phyloP scores from a whole-genome alignment of 2,797 vertebrate species.

The Sebastes itinus region DNA sequence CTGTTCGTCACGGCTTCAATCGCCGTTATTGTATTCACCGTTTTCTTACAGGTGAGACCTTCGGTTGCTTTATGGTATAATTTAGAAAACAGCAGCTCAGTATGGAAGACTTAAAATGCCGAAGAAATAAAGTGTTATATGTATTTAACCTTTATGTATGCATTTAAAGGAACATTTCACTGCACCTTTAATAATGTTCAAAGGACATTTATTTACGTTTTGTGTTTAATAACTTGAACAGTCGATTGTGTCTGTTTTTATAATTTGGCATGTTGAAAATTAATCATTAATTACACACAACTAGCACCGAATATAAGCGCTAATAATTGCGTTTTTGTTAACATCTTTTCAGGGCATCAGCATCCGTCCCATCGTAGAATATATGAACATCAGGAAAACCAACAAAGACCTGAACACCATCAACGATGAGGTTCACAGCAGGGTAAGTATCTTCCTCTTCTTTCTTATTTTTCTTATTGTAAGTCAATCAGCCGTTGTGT shows the following conservation, averaged over 20 bases:
- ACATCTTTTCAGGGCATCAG: conserved; percentile 87
- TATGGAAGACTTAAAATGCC: background rate
- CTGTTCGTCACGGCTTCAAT: conserved; percentile 92
- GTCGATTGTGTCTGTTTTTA: rapidly evolving
- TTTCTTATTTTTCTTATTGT: background rate
- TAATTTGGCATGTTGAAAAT: background rate
- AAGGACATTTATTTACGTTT: background rate
- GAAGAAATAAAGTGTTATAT: background rate
- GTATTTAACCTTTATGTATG: background rate
- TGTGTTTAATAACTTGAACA: background rate
- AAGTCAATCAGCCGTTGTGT: background rate
- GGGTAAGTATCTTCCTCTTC: conserved; percentile 76
- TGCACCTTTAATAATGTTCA: background rate
- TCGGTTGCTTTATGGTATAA: background rate
- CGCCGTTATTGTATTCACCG: conserved; percentile 91
- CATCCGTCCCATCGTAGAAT: conserved; percentile 91
- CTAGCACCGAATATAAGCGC: background rate
- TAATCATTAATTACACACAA: background rate
- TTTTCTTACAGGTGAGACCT: conserved; percentile 89
- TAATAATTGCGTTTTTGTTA: background rate
- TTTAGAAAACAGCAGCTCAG: background rate
- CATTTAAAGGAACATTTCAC: background rate
- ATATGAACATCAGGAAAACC: conserved; percentile 91
- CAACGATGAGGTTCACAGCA: conserved; percentile 90
- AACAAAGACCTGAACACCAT: conserved; percentile 90